A percentile compares a stretch with the other conserved stretches of the same genome.
Evolutionary conservation across 2,113 vertebrate species (phyloP).

Genomic region (Dicentrarchus labrax): DNA sequence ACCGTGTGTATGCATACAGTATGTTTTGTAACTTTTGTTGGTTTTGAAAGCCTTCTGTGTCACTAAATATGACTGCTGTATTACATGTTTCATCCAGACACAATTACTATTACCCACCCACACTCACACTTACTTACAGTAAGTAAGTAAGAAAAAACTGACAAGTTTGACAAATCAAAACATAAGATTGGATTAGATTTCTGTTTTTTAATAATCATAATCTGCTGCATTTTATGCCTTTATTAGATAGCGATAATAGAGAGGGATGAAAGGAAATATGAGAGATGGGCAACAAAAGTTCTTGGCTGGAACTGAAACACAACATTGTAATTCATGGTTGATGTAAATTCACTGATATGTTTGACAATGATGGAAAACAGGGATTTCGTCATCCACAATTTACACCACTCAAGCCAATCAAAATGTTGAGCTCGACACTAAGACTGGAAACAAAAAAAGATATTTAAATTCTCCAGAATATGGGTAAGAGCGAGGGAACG

Average conservation of each 20-base stretch:
- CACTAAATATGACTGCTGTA: not conserved
- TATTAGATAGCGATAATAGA: not conserved
- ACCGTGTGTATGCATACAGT: no score
- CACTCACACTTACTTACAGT: no score
- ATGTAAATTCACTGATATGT: no score
- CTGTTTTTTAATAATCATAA: not conserved
- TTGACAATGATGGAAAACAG: not conserved
- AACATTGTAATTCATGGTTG: no score
- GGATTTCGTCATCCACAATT: not conserved
- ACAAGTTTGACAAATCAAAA: not conserved
- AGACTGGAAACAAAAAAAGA: not conserved
- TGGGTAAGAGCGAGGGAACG: no score
- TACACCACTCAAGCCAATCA: not conserved
- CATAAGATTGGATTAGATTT: not conserved
- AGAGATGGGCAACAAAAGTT: not conserved
- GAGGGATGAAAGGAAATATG: not conserved
- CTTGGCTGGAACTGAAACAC: no score
- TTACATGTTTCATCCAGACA: not conserved
- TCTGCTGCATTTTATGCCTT: not conserved
- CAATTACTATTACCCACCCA: no score
- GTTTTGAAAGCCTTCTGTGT: not conserved
- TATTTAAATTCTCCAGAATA: not conserved
- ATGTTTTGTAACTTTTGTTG: no score
- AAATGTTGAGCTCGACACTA: not conserved
- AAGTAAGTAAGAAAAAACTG: not conserved